Conservation (phyloP, 2,888 invertebrate genomes). For the Sinelater perroti region DNA sequence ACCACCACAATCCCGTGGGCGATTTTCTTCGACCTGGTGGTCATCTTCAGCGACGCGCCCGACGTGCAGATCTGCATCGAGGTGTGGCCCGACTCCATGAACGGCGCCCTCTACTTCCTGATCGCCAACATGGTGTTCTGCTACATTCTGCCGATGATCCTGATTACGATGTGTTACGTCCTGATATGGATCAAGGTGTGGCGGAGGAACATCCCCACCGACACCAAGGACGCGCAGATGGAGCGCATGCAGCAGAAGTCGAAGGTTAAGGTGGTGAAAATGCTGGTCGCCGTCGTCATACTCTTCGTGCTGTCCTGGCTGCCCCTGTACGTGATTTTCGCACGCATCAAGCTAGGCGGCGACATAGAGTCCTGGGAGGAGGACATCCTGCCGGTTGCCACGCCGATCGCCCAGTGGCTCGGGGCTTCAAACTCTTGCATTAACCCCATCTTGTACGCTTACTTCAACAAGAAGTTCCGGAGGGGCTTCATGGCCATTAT, state of each 20-base stretch:
- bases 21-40: conserved; percentile 84
- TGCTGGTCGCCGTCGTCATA: conserved; percentile 92
- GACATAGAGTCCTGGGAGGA: conserved; percentile 80
- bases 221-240: conserved; percentile 90
- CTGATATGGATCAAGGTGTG: conserved; percentile 88
- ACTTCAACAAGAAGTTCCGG: conserved; percentile 93
- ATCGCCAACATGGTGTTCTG: conserved; percentile 88
- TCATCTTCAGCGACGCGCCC: conserved; percentile 77
- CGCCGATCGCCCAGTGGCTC: conserved; percentile 91
- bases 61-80: conserved; percentile 81
- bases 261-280: conserved; percentile 93
- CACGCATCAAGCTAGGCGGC: conserved; percentile 84
- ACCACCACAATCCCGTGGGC: conserved; percentile 91
- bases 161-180: conserved; percentile 91
- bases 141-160: conserved; percentile 89
- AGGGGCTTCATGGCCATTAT: conserved; percentile 89
- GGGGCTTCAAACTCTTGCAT: conserved; percentile 95
- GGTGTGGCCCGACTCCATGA: conserved; percentile 85
- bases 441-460: conserved; percentile 93
- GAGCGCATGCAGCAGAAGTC: conserved; percentile 93
- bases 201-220: conserved; percentile 87
- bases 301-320: conserved; percentile 94
- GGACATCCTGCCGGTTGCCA: conserved; percentile 79
- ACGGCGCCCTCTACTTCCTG: conserved; percentile 86
- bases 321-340: conserved; percentile 89